Percentiles rank a stretch among this genome's conserved stretches.
Evolutionary conservation across 2,888 invertebrate species (phyloP).

Genomic region (Tenthredo amoena): DNA sequence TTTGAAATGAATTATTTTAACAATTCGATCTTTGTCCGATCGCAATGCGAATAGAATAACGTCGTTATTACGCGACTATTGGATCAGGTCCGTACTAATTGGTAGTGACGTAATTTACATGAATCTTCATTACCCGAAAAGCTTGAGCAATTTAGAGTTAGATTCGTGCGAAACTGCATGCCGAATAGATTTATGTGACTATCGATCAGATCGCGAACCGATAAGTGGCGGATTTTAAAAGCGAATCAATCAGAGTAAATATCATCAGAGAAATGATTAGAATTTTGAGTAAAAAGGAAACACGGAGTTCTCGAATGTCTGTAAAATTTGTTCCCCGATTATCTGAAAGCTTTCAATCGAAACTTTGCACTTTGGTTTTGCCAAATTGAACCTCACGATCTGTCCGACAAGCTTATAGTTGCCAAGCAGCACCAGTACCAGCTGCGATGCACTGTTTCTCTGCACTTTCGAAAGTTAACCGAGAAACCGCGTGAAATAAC

Average conservation of each 20-base stretch:
- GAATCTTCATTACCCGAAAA: conserved; percentile 28
- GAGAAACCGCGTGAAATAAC: conserved; percentile 47
- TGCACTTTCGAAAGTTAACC: conserved; percentile 23
- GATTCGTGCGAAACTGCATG: not conserved
- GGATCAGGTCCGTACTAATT: not conserved
- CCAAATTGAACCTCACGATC: conserved; percentile 20
- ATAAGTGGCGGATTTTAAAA: not conserved
- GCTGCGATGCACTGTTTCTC: conserved; percentile 24
- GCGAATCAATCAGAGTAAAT: not conserved
- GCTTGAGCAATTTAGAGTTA: not conserved
- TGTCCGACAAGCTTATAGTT: conserved; percentile 18
- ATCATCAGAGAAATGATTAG: not conserved
- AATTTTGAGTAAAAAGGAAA: not conserved
- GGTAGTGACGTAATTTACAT: not conserved
- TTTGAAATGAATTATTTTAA: conserved; percentile 24
- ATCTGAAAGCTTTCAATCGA: conserved; percentile 32
- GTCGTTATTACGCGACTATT: not conserved
- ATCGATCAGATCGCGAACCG: not conserved
- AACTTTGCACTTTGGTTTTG: conserved; percentile 42
- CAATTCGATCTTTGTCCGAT: not conserved
- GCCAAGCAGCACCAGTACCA: not conserved
- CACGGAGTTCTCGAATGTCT: not conserved
- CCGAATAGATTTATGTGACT: not conserved
- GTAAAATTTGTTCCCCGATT: conserved; percentile 21
- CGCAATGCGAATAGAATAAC: not conserved